Base-by-base conservation (phyloP, 2,888 invertebrate genomes). In the Exocentrus adspersus region DNA sequence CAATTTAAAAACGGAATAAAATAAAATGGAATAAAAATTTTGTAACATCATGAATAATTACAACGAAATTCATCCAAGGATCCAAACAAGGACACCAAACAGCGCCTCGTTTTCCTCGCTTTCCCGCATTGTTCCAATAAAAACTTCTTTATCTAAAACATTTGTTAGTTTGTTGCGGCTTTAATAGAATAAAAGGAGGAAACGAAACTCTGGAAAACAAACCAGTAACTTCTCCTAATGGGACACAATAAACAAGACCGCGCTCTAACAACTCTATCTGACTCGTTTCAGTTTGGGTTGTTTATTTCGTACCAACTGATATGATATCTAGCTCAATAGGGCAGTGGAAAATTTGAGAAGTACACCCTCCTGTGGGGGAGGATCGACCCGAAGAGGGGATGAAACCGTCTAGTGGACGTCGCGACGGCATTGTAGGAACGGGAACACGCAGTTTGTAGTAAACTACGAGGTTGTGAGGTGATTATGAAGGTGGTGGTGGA, bases 291-390 rank as follows among this genome's bases (percentile, higher is more conserved):
- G n/a, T n/a, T n/a, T n/a, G n/a, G n/a, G n/a, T n/a, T n/a, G n/a
- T n/a, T n/a, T n/a, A n/a, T n/a, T n/a, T n/a, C n/a, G n/a, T n/a
- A n/a, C n/a, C 54, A 62, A n/a, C 24, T n/a, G n/a, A 24, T 24
- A 3, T 50, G 21, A 64, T 65, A 69, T 72, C 53, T 73, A 66
- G 75, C 70, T 76, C 76, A 78, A 74, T 77, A 68, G 78, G 77
- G 75, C 76, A 77, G 70, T 76, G 68, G 74, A 71, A 71, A 74
- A 73, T 69, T 67, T n/a, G 43, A 48, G 64, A 59, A 60, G 58
- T 60, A 48, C 52, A 56, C 65, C 68, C 65, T 41, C 24, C 12
- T 7, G 62, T 56, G 62, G 21, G 57, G 60, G 64, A 57, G 45
- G 56, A 57, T 57, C 17, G 30, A 19, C 45, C 28, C 43, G 58